Base-by-base conservation (phyloP, 2,113 vertebrate genomes). In the Etheostoma spectabile region DNA sequence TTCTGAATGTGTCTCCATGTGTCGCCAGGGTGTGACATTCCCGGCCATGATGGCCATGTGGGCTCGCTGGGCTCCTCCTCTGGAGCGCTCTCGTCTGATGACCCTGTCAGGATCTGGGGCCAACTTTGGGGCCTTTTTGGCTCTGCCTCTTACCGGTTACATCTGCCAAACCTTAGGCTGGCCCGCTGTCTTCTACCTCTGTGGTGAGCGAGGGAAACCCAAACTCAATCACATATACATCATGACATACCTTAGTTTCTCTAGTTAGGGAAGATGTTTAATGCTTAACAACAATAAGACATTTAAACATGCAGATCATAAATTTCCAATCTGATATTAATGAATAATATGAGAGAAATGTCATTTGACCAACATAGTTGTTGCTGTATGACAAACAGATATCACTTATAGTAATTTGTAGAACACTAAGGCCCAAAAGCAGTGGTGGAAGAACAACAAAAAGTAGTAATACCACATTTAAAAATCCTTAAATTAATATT, bases 111-210 rank as follows among this genome's bases (percentile, higher is more conserved):
- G 91, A 0, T 94, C 95, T 21, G 96, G 96, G 10, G 90, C 74
- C 22, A 96, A 79, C 48, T 96, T 96, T 18, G 96, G 96, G 0
- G 94, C 95, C 74, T 96, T 96, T 33, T 10, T 96, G 74, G 93
- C 96, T 21, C 91, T 97, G 83, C 95, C 95, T 46, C 93, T 96
- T 8, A 96, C 96, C 7, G 95, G 95, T 63, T 87, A 89, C 46
- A 95, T 97, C 86, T 96, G 95, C 74, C 93, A 96, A 14, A 88
- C 55, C 0, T 69, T 96, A 69, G 96, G 96, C 74, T 97, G 96
- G 96, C 96, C 96, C 18, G 93, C 95, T 2, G 95, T 97, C 66
- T 97, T 97, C 95, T 97, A 97, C 80, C 79, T 94, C 64, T 97
- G 95, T 80, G 96, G 96, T 97, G 86, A 95, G 92, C 5, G 46